Evolutionary conservation across 2,888 invertebrate genomes (phyloP).

Genomic region (Philaethria dido): DNA sequence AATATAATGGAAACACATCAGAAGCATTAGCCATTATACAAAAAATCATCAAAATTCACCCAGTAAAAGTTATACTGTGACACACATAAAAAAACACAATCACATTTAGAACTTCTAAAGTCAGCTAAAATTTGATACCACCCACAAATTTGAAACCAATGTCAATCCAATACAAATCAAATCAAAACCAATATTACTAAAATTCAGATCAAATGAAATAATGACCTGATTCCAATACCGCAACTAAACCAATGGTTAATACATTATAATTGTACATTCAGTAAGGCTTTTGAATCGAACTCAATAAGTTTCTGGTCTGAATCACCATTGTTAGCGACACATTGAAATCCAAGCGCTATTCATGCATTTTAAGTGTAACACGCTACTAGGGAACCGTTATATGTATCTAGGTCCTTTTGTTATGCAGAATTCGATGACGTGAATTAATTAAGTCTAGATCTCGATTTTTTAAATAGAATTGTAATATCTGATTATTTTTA

Average conservation of each 20-base stretch:
- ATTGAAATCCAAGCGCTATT: conserved; percentile 27
- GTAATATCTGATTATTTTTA: neutral
- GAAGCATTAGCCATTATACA: no score
- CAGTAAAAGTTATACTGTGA: no score
- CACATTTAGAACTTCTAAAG: no score
- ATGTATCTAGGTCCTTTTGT: conserved; percentile 21
- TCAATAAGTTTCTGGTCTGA: conserved; percentile 33
- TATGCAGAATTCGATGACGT: conserved; percentile 23
- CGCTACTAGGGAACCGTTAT: conserved; percentile 14
- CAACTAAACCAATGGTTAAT: conserved; percentile 20
- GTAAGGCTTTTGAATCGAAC: conserved; percentile 21
- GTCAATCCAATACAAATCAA: conserved; percentile 15
- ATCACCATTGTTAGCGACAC: conserved; percentile 32
- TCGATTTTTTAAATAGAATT: neutral
- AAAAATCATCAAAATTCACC: no score
- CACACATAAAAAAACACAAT: no score
- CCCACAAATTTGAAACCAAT: no score
- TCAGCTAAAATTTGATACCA: no score
- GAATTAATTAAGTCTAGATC: conserved; percentile 17
- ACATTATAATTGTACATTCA: conserved; percentile 28
- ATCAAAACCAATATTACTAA: conserved; percentile 2
- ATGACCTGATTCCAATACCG: conserved; percentile 1
- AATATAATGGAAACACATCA: no score
- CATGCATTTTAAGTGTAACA: conserved; percentile 32
- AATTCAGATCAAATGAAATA: conserved; percentile 7